A percentile compares a stretch with the other conserved stretches of the same genome.
Conservation (phyloP, 2,113 vertebrate genomes). For the Misgurnus anguillicaudatus region DNA sequence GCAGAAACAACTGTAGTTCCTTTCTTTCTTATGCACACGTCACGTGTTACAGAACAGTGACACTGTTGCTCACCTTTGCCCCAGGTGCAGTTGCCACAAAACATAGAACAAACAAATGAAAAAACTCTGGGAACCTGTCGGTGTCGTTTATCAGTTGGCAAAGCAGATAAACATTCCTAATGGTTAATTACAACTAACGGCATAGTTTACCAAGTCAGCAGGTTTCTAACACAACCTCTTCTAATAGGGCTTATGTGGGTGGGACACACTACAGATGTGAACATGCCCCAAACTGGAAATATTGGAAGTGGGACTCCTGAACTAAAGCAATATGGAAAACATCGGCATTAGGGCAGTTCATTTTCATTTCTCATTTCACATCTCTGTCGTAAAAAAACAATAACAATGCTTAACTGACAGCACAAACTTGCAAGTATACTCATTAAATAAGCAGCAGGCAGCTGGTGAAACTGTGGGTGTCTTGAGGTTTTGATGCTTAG, state of each 20-base stretch:
- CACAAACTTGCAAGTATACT: slow-evolving; percentile 18
- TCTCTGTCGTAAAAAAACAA: neutral
- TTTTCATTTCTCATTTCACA: neutral
- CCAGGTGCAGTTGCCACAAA: slow-evolving; percentile 54
- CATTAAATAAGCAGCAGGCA: slow-evolving; percentile 30
- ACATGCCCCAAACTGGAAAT: slow-evolving; percentile 44
- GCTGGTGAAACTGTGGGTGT: slow-evolving; percentile 27
- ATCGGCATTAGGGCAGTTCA: neutral
- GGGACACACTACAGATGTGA: slow-evolving; percentile 52
- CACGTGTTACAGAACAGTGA: slow-evolving; percentile 50
- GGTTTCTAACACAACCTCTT: no score
- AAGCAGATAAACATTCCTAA: neutral
- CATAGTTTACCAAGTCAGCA: no score
- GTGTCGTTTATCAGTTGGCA: neutral
- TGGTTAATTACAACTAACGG: no score
- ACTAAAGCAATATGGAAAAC: neutral
- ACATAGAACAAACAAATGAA: slow-evolving; percentile 6
- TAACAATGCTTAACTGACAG: neutral
- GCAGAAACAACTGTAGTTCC: slow-evolving; percentile 42
- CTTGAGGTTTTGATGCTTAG: slow-evolving; percentile 8
- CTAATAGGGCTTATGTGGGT: neutral
- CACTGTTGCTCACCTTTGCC: slow-evolving; percentile 63
- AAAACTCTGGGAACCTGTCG: neutral
- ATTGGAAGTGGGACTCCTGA: neutral
- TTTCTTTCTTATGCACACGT: slow-evolving; percentile 37